Evolutionary conservation across 2,797 vertebrate species (phyloP), one percentile per base, ranked within the genome.

Genomic region (Thunnus albacares): DNA sequence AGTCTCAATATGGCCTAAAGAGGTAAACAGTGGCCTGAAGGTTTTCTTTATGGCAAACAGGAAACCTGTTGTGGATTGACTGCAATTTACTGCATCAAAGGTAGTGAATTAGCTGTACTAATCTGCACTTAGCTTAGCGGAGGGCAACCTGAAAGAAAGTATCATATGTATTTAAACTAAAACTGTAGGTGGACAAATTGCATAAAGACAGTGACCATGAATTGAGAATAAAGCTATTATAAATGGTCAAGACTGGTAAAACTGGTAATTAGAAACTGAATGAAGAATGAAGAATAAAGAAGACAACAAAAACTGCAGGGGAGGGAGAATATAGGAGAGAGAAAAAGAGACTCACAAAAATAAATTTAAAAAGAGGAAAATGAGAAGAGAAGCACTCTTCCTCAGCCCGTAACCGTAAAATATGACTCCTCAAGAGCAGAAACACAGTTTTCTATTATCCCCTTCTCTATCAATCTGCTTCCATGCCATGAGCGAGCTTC

Each of bases 371-470:
- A 77, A 61, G 20, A 49, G 20, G 5, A 15, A 11, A 17, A 80
- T 24, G 10, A 60, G 24, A 24, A 45, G 15, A 68, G 49, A 65
- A 52, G 43, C 15, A 11, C 28, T 33, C 33, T 1, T 24, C 6
- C 71, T 81, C 7, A 59, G 33, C 35, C 61, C 12, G 1, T 58
- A 10, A 71, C 66, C 59, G 57, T 81, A 71, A 81, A 82, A 81
- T 71, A 60, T 75, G 77, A 90, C 76, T 80, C 33, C 51, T 69
- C 24, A 0, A 49, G 11, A 33, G 58, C 51, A 61, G 41, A 85
- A n/a, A 45, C 56, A 52, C 35, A 14, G 35, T 38, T 38, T 38
- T 38, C 10, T 38, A 10, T 38, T 38, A 38, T 10, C 35, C 35
- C 35, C 35, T 33, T 33, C 30, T 33, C 30, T 49, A 43, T 61